Evolutionary conservation across 64 coral and sea anemone species (phyloP).

Genomic region (Actinia equina): DNA sequence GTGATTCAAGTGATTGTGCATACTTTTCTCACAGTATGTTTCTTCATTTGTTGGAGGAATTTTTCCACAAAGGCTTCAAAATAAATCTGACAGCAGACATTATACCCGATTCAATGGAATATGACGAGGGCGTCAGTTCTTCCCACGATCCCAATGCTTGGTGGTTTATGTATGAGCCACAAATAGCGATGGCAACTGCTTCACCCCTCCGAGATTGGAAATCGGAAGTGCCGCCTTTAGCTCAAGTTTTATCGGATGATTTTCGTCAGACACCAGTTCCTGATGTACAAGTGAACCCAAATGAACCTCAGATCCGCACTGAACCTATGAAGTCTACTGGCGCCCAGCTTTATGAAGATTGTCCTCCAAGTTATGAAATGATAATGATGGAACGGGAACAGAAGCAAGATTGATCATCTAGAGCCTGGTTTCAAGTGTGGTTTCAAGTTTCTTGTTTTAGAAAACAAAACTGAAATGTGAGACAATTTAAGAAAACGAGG

Average conservation of each 20-base stretch:
- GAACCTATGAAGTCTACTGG: no score
- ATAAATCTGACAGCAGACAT: not conserved
- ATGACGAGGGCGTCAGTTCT: not conserved
- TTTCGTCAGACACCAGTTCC: not conserved
- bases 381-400: not conserved
- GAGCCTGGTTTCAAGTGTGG: not conserved
- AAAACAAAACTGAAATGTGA: no score
- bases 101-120: not conserved
- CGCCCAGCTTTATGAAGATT: not conserved
- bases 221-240: not conserved
- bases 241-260: not conserved
- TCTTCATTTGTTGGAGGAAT: not conserved
- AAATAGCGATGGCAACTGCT: no score
- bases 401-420: not conserved
- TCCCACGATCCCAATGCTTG: conserved; percentile 7
- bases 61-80: not conserved
- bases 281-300: not conserved
- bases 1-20: not conserved
- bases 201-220: not conserved
- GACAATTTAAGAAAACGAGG: no score
- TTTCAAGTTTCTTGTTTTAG: not conserved
- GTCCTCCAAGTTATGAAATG: not conserved
- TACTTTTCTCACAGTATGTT: not conserved
- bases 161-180: conserved; percentile 13
- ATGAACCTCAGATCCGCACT: not conserved